phyloP scores from a whole-genome alignment of 2,888 invertebrate genomes.

The Caenorhabditis doughertyi region DNA sequence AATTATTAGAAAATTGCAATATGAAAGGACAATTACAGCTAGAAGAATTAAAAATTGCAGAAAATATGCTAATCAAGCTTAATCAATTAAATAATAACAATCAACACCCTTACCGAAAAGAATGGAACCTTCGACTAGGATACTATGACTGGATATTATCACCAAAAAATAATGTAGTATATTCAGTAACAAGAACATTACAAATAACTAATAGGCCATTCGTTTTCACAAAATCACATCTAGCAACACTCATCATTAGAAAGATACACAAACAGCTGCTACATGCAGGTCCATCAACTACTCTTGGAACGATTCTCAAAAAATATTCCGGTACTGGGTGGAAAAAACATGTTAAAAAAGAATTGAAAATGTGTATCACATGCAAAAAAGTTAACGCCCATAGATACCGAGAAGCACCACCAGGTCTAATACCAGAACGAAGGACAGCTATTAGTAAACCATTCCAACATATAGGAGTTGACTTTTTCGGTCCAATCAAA shows the following conservation, averaged over 20 bases:
- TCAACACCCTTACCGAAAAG: no score
- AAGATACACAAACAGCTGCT: not conserved
- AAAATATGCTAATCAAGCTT: no score
- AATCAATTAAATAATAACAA: no score
- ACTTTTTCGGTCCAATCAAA: constrained; percentile 8
- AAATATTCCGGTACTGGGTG: constrained; percentile 2
- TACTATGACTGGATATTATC: no score
- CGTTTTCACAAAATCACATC: not conserved
- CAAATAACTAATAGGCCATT: not conserved
- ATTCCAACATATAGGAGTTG: constrained; percentile 1
- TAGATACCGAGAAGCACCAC: not conserved
- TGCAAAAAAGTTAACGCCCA: not conserved
- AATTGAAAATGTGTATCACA: constrained; percentile 3
- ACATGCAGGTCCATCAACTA: constrained; percentile 18
- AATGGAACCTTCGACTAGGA: no score
- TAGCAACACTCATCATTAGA: not conserved
- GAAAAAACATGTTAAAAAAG: constrained; percentile 14
- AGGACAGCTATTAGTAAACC: not conserved
- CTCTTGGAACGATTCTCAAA: not conserved
- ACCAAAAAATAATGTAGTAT: not conserved
- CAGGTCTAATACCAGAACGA: not conserved
- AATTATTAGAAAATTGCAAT: no score
- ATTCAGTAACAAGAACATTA: not conserved
- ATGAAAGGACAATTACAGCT: no score
- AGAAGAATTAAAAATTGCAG: no score